Evolutionary conservation across 92 coral and sea anemone species (phyloP).

Genomic region (Palythoa grandiflora): DNA sequence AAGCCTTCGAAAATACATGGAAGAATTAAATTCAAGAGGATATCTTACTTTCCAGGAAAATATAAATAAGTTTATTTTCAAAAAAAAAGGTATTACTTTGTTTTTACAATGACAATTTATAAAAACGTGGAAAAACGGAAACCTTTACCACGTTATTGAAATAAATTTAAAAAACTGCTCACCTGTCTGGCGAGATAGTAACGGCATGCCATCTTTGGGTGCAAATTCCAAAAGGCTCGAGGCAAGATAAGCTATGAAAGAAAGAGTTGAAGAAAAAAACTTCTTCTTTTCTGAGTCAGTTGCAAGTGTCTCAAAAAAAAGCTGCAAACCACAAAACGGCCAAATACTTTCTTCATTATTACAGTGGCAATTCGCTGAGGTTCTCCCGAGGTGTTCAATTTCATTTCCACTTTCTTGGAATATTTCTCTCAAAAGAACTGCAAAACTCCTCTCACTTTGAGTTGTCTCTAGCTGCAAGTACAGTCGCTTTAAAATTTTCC

Average conservation of each 20-base stretch:
- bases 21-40: too few relatives aligned
- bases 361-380: slow-evolving; percentile 15
- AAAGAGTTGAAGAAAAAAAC: slow-evolving; percentile 68
- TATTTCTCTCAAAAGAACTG: slow-evolving; percentile 55
- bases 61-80: too few relatives aligned
- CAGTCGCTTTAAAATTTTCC: slow-evolving; percentile 72
- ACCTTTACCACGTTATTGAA: not conserved
- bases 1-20: too few relatives aligned
- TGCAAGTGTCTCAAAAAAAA: slow-evolving; percentile 72
- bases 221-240: slow-evolving; percentile 65
- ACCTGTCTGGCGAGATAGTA: slow-evolving; percentile 66
- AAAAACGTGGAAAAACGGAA: too few relatives aligned
- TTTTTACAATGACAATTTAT: too few relatives aligned
- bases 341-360: slow-evolving; percentile 36
- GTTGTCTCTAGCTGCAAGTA: slow-evolving; percentile 57
- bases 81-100: too few relatives aligned
- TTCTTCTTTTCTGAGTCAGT: slow-evolving; percentile 54
- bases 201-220: slow-evolving; percentile 55
- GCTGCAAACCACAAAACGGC: slow-evolving; percentile 78
- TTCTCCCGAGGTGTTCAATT: slow-evolving; percentile 29
- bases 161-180: slow-evolving; percentile 25
- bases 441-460: slow-evolving; percentile 38
- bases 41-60: too few relatives aligned
- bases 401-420: slow-evolving; percentile 67
- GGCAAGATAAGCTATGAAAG: slow-evolving; percentile 69